phyloP scores from a whole-genome alignment of 2,888 invertebrate species.

The Villa cingulata region DNA sequence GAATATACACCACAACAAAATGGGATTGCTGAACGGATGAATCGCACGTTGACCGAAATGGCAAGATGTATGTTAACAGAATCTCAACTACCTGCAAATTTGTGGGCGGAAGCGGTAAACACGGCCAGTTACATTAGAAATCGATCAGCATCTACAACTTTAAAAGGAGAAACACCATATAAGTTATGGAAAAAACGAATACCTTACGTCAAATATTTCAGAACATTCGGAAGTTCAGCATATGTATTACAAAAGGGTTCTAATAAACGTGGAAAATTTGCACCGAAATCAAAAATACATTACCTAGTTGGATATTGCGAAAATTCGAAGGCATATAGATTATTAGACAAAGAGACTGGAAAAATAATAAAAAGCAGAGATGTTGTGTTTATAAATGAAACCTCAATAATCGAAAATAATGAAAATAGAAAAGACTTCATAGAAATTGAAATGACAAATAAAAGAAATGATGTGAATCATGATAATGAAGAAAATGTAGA shows the following conservation, averaged over 20 bases:
- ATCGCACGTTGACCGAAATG: not conserved
- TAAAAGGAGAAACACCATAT: not conserved
- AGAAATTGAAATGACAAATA: no score
- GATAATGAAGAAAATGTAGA: not conserved
- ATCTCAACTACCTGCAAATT: not conserved
- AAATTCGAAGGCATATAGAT: not conserved
- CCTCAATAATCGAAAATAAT: no score
- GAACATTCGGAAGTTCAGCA: not conserved
- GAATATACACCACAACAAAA: constrained; percentile 2
- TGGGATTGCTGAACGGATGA: no score
- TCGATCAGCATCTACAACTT: not conserved
- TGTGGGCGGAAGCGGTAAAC: not conserved
- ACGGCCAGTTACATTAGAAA: not conserved
- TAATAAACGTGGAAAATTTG: constrained; percentile 9
- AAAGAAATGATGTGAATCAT: not conserved
- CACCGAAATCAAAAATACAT: constrained; percentile 5
- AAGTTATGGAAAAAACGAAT: not conserved
- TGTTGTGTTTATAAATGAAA: not conserved
- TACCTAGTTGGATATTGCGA: not conserved
- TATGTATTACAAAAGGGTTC: not conserved
- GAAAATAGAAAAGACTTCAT: no score
- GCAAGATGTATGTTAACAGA: not conserved
- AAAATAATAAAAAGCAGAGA: not conserved
- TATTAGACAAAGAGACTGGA: not conserved
- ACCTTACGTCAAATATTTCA: not conserved